Conservation (phyloP, 2,113 vertebrate genomes). For the Melanostigma gelatinosum region DNA sequence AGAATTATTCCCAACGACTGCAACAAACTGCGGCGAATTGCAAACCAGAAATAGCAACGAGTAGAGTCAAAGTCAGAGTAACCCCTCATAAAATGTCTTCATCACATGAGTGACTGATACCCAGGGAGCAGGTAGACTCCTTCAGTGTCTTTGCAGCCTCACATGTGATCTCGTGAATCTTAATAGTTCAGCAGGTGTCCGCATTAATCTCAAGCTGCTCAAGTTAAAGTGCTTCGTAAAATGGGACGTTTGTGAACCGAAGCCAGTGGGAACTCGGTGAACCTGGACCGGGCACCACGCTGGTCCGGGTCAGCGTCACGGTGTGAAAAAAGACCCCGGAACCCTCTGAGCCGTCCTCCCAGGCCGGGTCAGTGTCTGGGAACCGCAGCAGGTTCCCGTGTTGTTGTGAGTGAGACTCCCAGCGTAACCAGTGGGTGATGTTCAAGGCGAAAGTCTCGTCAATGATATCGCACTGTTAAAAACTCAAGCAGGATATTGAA, state of each 20-base stretch:
- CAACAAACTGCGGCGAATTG: not conserved
- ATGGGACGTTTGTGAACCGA: conserved; percentile 37
- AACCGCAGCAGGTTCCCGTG: conserved; percentile 67
- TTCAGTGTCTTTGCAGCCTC: not conserved
- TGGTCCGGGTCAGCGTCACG: conserved; percentile 48
- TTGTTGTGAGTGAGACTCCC: conserved; percentile 52
- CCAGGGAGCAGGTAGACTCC: not conserved
- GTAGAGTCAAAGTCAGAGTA: not conserved
- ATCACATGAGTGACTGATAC: not conserved
- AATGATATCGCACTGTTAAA: not conserved
- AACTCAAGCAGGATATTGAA: not conserved
- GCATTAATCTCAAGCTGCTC: conserved; percentile 39
- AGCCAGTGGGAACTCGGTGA: conserved; percentile 65
- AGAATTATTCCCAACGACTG: not conserved
- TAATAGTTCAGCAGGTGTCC: conserved; percentile 4
- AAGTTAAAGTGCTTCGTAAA: conserved; percentile 31
- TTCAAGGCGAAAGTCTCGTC: conserved; percentile 23
- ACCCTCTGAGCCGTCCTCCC: conserved; percentile 20
- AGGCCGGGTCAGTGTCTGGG: conserved; percentile 63
- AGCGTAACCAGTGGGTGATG: conserved; percentile 2
- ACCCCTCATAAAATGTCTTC: not conserved
- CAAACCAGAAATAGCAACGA: not conserved
- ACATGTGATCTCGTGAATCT: conserved; percentile 5
- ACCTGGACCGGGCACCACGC: conserved; percentile 60
- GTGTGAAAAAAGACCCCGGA: conserved; percentile 34